Evolutionary conservation across 2,888 invertebrate species (phyloP).

Genomic region (Rosalia funebris): DNA sequence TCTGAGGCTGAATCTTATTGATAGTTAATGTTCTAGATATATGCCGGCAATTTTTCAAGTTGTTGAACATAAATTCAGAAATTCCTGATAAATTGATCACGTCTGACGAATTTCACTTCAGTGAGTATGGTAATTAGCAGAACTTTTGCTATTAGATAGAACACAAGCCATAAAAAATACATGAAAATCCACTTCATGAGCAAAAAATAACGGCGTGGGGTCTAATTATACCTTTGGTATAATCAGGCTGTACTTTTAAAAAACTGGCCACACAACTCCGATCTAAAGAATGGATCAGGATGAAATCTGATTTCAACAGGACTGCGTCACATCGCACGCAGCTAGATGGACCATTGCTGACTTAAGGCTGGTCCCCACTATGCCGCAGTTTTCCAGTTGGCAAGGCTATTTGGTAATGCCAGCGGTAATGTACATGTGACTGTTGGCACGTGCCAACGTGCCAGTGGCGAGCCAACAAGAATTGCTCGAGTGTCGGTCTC

Average conservation of each 20-base stretch:
- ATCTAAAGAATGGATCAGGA: background rate
- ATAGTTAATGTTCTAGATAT: background rate
- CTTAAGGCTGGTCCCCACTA: too few relatives aligned
- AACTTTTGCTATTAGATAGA: background rate
- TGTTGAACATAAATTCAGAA: background rate
- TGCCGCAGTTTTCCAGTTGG: too few relatives aligned
- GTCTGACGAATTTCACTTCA: background rate
- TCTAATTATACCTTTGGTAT: too few relatives aligned
- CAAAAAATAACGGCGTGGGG: background rate
- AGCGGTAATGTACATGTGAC: too few relatives aligned
- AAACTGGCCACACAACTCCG: background rate
- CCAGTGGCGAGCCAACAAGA: too few relatives aligned
- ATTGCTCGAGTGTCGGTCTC: too few relatives aligned
- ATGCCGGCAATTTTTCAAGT: background rate
- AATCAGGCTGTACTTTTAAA: too few relatives aligned
- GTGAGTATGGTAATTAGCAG: too few relatives aligned
- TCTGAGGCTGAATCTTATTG: background rate
- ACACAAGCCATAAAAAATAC: background rate
- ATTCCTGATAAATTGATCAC: background rate
- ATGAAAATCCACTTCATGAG: background rate
- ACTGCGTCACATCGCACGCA: background rate
- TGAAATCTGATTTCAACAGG: background rate
- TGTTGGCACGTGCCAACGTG: too few relatives aligned
- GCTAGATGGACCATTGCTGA: too few relatives aligned
- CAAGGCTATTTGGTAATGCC: background rate